Conservation (phyloP, 2,888 invertebrate genomes). For the Zelleria hepariella region DNA sequence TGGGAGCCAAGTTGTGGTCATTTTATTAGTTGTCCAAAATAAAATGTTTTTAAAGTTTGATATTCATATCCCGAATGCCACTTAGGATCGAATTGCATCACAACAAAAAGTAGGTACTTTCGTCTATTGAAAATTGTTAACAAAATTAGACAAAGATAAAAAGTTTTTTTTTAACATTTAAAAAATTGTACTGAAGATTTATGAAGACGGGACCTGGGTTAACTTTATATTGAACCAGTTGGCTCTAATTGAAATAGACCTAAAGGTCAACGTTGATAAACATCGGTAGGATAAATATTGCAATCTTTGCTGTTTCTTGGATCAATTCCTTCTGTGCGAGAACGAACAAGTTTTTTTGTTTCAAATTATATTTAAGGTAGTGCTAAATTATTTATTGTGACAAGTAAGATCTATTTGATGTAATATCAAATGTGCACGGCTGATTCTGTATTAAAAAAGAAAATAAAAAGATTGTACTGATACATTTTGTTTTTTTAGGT, state of each 20-base stretch:
- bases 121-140: no score
- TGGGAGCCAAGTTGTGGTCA: not conserved
- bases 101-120: no score
- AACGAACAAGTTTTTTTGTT: conserved; percentile 7
- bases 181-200: not conserved
- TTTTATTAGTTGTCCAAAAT: not conserved
- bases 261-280: not conserved
- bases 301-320: not conserved
- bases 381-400: conserved; percentile 62
- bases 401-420: conserved; percentile 40
- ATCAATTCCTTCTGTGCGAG: not conserved
- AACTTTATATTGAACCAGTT: not conserved
- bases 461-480: conserved; percentile 52
- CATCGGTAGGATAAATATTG: not conserved
- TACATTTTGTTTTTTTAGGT: conserved; percentile 18
- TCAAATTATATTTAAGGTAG: conserved; percentile 30
- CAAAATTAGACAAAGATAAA: no score
- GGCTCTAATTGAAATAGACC: not conserved
- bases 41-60: not conserved
- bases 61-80: not conserved
- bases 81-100: no score
- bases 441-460: conserved; percentile 45
- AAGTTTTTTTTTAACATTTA: not conserved
- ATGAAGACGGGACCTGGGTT: not conserved
- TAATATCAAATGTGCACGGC: conserved; percentile 25